Evolutionary conservation across 2,888 invertebrate genomes (phyloP).

Genomic region (Teleogryllus oceanicus): DNA sequence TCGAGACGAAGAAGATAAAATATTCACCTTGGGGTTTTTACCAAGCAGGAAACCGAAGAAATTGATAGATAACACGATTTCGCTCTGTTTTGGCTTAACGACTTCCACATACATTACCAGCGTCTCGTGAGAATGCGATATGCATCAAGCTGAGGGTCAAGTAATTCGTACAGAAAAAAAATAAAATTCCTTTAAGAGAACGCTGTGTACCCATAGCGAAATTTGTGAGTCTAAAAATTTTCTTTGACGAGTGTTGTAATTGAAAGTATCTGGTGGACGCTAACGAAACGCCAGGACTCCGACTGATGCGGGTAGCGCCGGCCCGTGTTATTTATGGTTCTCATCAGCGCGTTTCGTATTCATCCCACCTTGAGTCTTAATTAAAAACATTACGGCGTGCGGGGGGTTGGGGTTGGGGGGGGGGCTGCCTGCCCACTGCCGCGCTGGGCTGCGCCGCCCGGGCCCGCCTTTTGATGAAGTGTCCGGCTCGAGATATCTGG

Average conservation of each 20-base stretch:
- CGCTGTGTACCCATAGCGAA: neutral
- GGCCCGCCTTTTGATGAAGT: neutral
- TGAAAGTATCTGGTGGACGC: constrained; percentile 18
- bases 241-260: neutral
- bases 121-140: neutral
- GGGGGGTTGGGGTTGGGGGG: no score
- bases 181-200: neutral
- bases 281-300: neutral
- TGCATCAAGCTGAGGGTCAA: neutral
- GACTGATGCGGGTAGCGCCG: neutral
- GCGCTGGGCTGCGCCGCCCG: neutral
- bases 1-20: neutral
- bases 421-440: neutral
- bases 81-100: neutral
- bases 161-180: neutral
- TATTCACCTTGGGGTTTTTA: no score
- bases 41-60: neutral
- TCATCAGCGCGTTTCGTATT: constrained; percentile 3
- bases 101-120: neutral
- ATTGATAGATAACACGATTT: neutral
- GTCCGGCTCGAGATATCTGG: neutral
- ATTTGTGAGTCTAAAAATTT: neutral
- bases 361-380: constrained; percentile 18
- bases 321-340: constrained; percentile 8
- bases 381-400: neutral